phyloP scores from a whole-genome alignment of 1,140 invertebrate genomes.

The Ctenoplectra terminalis region DNA sequence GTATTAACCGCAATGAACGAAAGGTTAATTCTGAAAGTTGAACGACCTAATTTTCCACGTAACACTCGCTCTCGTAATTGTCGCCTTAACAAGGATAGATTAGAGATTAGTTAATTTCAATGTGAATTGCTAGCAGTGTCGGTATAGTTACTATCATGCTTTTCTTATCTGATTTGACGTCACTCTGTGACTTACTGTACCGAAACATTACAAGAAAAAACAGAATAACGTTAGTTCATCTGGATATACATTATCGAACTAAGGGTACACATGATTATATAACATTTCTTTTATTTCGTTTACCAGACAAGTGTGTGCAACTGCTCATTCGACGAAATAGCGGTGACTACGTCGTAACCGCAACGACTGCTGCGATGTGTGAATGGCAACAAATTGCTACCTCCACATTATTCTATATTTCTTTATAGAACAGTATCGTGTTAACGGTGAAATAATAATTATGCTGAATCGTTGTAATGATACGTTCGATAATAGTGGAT shows the following conservation, averaged over 20 bases:
- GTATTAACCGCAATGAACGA: slow-evolving; percentile 47
- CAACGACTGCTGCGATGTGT: no score
- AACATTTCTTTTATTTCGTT: background rate
- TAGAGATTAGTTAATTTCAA: slow-evolving; percentile 51
- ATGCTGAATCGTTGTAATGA: background rate
- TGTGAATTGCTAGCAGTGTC: slow-evolving; percentile 15
- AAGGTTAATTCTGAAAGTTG: slow-evolving; percentile 49
- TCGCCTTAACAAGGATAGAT: slow-evolving; percentile 39
- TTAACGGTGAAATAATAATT: background rate
- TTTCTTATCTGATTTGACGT: slow-evolving; percentile 27
- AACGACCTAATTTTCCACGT: slow-evolving; percentile 53
- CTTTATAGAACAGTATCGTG: background rate
- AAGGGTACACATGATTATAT: background rate
- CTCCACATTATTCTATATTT: background rate
- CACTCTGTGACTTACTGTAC: background rate
- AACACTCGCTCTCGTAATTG: slow-evolving; percentile 29
- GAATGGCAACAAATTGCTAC: slow-evolving; percentile 2
- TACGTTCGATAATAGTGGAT: background rate
- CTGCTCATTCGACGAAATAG: background rate
- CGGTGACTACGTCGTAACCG: no score
- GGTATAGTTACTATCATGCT: background rate
- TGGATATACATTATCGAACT: background rate
- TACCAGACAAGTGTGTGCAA: background rate
- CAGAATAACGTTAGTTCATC: no score
- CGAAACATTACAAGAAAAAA: background rate